Conservation (phyloP, 1,140 invertebrate species). For the Leptopilina clavipes region DNA sequence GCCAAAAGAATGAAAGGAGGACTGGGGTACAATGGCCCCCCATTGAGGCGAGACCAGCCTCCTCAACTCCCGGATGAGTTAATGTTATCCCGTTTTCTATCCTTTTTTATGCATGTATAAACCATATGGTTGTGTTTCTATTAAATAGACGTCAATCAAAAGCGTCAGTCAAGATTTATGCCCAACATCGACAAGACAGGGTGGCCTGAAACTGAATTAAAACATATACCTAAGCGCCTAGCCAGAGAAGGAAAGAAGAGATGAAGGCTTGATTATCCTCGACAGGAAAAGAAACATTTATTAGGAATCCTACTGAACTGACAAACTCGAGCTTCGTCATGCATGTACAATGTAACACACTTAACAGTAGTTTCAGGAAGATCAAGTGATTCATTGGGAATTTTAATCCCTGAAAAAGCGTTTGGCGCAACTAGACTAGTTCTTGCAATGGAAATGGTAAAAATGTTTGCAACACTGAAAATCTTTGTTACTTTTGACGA, state of each 20-base stretch:
- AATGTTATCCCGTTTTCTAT: conserved; percentile 67
- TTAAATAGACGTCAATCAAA: conserved; percentile 72
- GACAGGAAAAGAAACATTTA: conserved; percentile 19
- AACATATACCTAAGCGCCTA: not conserved
- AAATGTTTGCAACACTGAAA: not conserved
- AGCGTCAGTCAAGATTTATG: conserved; percentile 60
- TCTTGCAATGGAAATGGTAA: not conserved
- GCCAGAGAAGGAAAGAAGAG: not conserved
- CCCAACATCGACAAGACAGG: conserved; percentile 39
- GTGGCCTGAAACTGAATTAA: conserved; percentile 6
- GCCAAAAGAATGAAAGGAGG: conserved; percentile 62
- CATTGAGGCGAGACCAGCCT: conserved; percentile 66
- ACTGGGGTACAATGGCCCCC: conserved; percentile 67
- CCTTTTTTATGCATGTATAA: conserved; percentile 45
- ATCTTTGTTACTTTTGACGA: not conserved
- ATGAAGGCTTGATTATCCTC: conserved; percentile 18
- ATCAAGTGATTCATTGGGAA: not conserved
- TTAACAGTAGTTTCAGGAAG: not conserved
- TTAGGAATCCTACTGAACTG: conserved; percentile 1
- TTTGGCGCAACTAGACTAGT: too few relatives aligned
- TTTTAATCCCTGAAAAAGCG: too few relatives aligned
- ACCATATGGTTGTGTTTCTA: conserved; percentile 67
- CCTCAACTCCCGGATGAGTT: conserved; percentile 71
- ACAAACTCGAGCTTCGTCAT: conserved; percentile 22
- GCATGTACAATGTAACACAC: not conserved